phyloP scores from a whole-genome alignment of 2,888 invertebrate species.

The Pherbina coryleti region DNA sequence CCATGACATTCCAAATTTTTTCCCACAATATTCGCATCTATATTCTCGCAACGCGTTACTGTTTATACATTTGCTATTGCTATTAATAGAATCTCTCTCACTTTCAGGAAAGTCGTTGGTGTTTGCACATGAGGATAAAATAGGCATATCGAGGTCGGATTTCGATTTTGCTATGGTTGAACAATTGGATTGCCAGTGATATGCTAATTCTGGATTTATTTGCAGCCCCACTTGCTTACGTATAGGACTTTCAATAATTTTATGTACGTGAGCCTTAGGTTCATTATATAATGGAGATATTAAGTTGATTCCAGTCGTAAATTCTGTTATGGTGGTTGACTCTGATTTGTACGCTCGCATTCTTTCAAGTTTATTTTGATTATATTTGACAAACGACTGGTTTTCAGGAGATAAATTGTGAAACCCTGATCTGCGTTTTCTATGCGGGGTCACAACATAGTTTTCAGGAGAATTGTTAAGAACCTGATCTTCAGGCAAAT shows the following conservation, averaged over 20 bases:
- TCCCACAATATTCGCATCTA: constrained; percentile 89
- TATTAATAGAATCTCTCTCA: constrained; percentile 11
- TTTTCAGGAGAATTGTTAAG: constrained; percentile 84
- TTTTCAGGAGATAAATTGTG: constrained; percentile 90
- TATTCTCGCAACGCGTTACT: constrained; percentile 82
- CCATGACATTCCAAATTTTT: constrained; percentile 94
- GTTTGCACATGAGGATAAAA: constrained; percentile 57
- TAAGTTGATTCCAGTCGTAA: constrained; percentile 63
- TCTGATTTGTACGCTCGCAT: constrained; percentile 76
- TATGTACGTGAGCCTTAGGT: constrained; percentile 43
- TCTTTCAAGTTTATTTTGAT: constrained; percentile 81
- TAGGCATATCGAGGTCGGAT: constrained; percentile 60
- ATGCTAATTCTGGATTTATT: constrained; percentile 71
- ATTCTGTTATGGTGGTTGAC: constrained; percentile 81
- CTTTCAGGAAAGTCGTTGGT: constrained; percentile 53
- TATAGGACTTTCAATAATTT: constrained; percentile 60
- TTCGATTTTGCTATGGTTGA: constrained; percentile 63
- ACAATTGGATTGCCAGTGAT: constrained; percentile 66
- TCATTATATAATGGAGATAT: constrained; percentile 52
- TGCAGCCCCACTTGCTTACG: constrained; percentile 64
- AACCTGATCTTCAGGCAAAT: constrained; percentile 78
- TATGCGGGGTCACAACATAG: constrained; percentile 88
- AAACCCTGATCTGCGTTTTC: constrained; percentile 88
- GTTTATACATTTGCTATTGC: constrained; percentile 49
- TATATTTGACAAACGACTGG: constrained; percentile 87